Conservation (phyloP, 2,888 invertebrate genomes). For the Archaeoteleia sp. region DNA sequence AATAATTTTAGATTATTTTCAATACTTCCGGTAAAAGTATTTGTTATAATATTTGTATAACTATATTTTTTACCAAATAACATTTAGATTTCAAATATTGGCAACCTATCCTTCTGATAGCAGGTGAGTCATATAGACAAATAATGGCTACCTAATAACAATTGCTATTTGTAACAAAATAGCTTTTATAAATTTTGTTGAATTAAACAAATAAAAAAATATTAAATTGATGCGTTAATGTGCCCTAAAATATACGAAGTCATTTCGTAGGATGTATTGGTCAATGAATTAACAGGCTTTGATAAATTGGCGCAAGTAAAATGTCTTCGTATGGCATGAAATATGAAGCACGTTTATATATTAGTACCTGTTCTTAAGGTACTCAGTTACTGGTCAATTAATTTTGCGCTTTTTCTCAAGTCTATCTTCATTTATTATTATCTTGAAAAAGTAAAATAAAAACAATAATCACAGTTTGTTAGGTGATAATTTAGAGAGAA, state of each 20-base stretch:
- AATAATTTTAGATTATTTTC: no score
- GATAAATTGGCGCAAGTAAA: slow-evolving; percentile 19
- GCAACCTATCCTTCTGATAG: no score
- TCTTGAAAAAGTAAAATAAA: background rate
- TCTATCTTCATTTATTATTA: slow-evolving; percentile 1
- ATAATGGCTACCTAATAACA: no score
- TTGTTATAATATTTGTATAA: no score
- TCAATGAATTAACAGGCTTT: slow-evolving; percentile 17
- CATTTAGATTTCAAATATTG: no score
- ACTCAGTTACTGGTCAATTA: slow-evolving; percentile 21
- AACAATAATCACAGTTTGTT: background rate
- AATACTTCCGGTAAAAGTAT: no score
- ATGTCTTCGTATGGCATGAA: slow-evolving; percentile 16
- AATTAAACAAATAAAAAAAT: no score
- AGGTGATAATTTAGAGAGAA: slow-evolving; percentile 6
- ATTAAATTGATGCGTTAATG: background rate
- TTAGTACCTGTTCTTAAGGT: slow-evolving; percentile 27
- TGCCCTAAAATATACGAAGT: slow-evolving; percentile 13
- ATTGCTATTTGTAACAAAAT: no score
- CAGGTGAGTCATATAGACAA: no score
- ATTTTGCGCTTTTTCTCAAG: slow-evolving; percentile 2
- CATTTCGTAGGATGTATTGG: slow-evolving; percentile 12
- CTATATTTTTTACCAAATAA: no score
- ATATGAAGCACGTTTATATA: slow-evolving; percentile 31
- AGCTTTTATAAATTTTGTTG: no score